Conservation (phyloP, 2,797 vertebrate species). For the Lindbergichthys nudifrons region DNA sequence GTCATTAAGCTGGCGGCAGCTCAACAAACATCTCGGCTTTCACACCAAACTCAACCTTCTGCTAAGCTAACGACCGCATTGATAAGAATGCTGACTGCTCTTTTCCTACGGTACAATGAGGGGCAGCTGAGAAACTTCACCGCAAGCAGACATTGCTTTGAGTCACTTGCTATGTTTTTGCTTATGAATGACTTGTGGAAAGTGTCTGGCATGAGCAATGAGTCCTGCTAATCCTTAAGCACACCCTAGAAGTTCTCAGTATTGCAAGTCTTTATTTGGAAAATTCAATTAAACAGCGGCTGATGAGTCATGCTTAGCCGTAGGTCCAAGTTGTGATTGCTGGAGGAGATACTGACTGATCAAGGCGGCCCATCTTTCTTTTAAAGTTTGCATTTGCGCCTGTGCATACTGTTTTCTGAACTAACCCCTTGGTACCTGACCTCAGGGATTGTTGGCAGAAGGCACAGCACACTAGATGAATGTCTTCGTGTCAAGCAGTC, state of each 20-base stretch:
- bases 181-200: slow-evolving; percentile 56
- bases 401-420: slow-evolving; percentile 38
- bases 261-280: slow-evolving; percentile 46
- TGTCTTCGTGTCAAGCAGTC: slow-evolving; percentile 58
- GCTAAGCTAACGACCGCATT: slow-evolving; percentile 45
- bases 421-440: slow-evolving; percentile 42
- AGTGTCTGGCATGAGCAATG: slow-evolving; percentile 53
- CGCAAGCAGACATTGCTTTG: slow-evolving; percentile 47
- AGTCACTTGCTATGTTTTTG: slow-evolving; percentile 60
- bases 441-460: slow-evolving; percentile 59
- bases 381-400: slow-evolving; percentile 34
- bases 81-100: slow-evolving; percentile 61
- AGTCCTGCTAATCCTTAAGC: slow-evolving; percentile 58
- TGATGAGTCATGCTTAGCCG: slow-evolving; percentile 55
- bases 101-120: slow-evolving; percentile 63
- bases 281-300: slow-evolving; percentile 63
- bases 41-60: slow-evolving; percentile 55
- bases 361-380: slow-evolving; percentile 50
- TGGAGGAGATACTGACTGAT: slow-evolving; percentile 54
- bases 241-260: slow-evolving; percentile 45
- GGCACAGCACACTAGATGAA: slow-evolving; percentile 43
- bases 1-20: slow-evolving; percentile 55
- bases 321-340: slow-evolving; percentile 49
- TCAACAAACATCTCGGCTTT: slow-evolving; percentile 64
- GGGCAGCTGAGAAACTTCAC: slow-evolving; percentile 54